Base-by-base conservation (phyloP, 2,888 invertebrate genomes). In the Ferdinandea cuprea region DNA sequence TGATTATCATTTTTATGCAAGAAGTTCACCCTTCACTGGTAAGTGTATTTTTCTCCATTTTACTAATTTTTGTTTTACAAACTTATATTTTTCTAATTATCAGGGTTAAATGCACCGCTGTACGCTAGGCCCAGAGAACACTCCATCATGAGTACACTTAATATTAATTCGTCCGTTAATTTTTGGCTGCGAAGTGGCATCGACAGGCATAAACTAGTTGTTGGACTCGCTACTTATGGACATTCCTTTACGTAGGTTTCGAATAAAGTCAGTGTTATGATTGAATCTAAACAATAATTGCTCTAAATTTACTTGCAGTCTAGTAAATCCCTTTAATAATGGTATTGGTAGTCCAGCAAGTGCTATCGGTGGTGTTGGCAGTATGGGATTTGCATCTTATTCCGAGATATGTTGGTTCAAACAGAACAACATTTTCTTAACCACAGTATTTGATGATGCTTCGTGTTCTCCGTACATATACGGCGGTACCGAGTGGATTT, bases 151-250 rank as follows among this genome's bases (percentile, higher is more conserved):
- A 91, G 93, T 4, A 95, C 95, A 0, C 91, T 97, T 52, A 97
- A 97, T 89, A 94, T 96, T 0, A 97, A 97, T 89, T 96, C 95
- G 90, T 95, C 97, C 0, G 93, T 95, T 0, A 92, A 94, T 85
- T 95, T 96, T 92, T 98, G 97, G 94, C 88, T 94, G 0, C 88
- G 91, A 0, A 93, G 94, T 86, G 97, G 98, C 8, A 93, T 98
- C 91, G 94, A 95, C 15, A 92, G 92, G 37, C 92, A 93, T 44
- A 97, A 97, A 90, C 93, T 98, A 15, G 93, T 97, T 8, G 92
- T 98, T 0, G 98, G 98, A 0, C 92, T 98, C 87, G 97, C 98
- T 4, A 96, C 96, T 0, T 98, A 97, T 89, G 97, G 96, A 0
- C 96, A 97, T 88, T 93, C 95, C 3, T 97, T 94, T 87, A 93